Conservation (phyloP, 2,888 invertebrate species). For the Ophion slaviceki region DNA sequence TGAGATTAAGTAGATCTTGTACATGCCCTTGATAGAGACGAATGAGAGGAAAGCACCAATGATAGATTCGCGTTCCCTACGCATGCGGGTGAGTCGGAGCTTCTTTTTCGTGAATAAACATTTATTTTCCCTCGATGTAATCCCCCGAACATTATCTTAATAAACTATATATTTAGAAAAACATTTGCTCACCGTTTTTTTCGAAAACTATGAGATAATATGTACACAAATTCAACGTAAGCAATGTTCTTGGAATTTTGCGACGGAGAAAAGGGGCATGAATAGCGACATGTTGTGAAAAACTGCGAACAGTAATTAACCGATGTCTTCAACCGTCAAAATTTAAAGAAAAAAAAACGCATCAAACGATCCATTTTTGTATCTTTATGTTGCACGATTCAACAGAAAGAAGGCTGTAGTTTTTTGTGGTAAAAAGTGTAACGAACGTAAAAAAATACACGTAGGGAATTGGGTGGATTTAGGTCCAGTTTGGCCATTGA, state of each 20-base stretch:
- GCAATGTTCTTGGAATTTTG: not conserved
- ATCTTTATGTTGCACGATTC: not conserved
- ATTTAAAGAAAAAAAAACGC: not conserved
- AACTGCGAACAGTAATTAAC: not conserved
- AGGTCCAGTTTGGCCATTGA: not conserved
- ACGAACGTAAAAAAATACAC: not conserved
- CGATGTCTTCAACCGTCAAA: not conserved
- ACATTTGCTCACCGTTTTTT: not conserved
- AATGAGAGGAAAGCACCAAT: no score
- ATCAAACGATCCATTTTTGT: not conserved
- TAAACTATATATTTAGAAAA: not conserved
- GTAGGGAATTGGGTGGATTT: not conserved
- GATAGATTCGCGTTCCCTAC: no score
- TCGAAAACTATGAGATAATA: not conserved
- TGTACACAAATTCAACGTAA: not conserved
- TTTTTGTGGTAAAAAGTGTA: not conserved
- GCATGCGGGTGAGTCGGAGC: no score
- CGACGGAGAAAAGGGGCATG: not conserved
- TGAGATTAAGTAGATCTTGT: no score
- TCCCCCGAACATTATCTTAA: not conserved
- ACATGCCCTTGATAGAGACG: no score
- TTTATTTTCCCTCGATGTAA: not conserved
- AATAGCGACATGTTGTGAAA: slow-evolving; percentile 25
- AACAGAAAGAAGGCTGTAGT: not conserved
- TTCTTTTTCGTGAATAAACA: not conserved